phyloP scores from a whole-genome alignment of 2,888 invertebrate genomes.

The Neoascia interrupta region DNA sequence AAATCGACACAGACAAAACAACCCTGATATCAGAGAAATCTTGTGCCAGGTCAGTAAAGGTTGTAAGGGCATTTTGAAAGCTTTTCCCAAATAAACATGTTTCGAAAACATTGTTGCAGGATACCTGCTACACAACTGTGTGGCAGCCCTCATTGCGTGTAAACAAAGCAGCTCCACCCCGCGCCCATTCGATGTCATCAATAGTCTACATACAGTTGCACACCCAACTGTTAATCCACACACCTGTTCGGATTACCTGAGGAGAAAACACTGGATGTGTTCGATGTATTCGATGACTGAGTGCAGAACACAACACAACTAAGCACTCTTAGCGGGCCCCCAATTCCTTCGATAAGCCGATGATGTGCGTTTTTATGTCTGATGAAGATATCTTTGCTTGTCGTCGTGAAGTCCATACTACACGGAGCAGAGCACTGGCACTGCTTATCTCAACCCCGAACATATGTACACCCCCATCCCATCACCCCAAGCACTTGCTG shows the following conservation, averaged over 20 bases:
- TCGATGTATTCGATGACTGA: neutral
- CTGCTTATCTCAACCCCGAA: constrained; percentile 32
- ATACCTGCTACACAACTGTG: no score
- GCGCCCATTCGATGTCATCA: constrained; percentile 28
- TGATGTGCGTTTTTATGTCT: neutral
- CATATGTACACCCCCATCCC: constrained; percentile 10
- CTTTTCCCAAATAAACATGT: constrained; percentile 15
- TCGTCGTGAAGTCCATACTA: neutral
- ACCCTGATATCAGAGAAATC: no score
- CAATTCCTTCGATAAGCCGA: constrained; percentile 27
- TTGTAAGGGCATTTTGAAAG: no score
- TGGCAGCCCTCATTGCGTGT: constrained; percentile 21
- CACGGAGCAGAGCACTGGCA: neutral
- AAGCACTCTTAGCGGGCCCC: neutral
- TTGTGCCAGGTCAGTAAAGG: no score
- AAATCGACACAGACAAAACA: neutral
- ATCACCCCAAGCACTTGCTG: neutral
- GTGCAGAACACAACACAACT: neutral
- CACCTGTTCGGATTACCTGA: constrained; percentile 22
- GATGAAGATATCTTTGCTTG: constrained; percentile 6
- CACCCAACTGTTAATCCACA: constrained; percentile 16
- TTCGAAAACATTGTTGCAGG: constrained; percentile 13
- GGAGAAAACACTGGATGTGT: neutral
- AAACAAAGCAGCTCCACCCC: neutral
- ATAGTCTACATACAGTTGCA: constrained; percentile 47